These are phyloP conservation scores for Micrasema minimum DNA, from an alignment of 1,140 invertebrate species.

Conservation along the genomic window DNA sequence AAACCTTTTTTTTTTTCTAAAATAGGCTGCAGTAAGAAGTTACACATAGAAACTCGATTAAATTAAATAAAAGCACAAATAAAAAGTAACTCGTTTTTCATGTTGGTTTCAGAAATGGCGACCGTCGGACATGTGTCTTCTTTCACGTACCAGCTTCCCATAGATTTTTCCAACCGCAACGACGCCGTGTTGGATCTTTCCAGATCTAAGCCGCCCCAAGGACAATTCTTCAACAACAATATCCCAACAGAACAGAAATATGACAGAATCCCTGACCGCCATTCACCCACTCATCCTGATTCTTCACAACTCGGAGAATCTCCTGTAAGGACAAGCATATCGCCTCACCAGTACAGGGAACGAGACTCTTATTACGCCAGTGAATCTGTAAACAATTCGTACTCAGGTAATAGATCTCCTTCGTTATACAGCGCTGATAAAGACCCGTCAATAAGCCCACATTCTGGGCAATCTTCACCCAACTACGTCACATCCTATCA, in stretches of 20 bases:
- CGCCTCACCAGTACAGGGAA: neutral
- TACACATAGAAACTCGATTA: too few relatives aligned
- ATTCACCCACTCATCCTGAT: neutral
- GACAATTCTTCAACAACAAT: neutral
- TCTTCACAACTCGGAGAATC: neutral
- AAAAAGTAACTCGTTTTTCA: too few relatives aligned
- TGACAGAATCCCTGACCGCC: neutral
- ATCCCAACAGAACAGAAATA: neutral
- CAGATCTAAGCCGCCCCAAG: conserved; percentile 19
- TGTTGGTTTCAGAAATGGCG: conserved; percentile 30
- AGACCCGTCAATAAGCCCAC: conserved; percentile 16
- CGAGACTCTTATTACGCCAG: neutral
- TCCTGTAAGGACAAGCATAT: neutral
- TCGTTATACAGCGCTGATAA: conserved; percentile 34
- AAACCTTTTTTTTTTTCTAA: too few relatives aligned
- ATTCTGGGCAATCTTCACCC: conserved; percentile 22
- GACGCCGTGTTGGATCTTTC: conserved; percentile 58
- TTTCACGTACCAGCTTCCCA: conserved; percentile 4
- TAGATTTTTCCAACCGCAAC: conserved; percentile 39
- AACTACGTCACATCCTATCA: conserved; percentile 42
- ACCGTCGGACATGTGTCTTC: neutral
- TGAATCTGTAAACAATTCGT: neutral
- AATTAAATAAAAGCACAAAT: too few relatives aligned
- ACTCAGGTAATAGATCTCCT: conserved; percentile 46
- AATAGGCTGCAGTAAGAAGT: too few relatives aligned